Conservation (phyloP, 2,113 vertebrate genomes). For the Dryoscopus gambensis region DNA sequence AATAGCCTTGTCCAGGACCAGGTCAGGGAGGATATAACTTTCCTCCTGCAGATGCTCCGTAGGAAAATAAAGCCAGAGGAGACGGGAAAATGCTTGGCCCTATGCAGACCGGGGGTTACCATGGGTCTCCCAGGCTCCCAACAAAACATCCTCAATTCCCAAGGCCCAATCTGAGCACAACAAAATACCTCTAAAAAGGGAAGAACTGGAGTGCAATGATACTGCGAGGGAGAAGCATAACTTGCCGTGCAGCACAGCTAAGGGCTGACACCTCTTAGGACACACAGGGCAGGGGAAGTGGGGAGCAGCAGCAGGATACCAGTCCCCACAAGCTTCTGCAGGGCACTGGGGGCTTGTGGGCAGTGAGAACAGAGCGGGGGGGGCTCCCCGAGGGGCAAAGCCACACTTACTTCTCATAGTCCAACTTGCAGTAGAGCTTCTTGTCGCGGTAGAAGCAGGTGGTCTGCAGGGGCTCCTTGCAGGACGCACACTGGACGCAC, state of each 20-base stretch:
- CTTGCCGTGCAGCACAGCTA: rapidly evolving
- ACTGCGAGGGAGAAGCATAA: background rate
- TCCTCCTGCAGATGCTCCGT: background rate
- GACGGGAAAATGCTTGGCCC: rapidly evolving
- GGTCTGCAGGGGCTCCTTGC: constrained; percentile 85
- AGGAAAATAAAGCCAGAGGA: background rate
- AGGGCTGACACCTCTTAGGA: background rate
- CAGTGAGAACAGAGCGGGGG: rapidly evolving
- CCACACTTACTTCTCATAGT: constrained; percentile 90
- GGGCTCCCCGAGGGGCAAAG: background rate
- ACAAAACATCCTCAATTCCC: background rate
- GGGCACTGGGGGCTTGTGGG: background rate
- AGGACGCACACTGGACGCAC: constrained; percentile 88
- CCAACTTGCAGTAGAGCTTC: constrained; percentile 92
- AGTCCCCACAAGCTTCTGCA: background rate
- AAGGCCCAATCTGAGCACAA: background rate
- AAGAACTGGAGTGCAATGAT: rapidly evolving
- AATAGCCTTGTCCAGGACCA: rapidly evolving
- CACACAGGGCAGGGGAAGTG: rapidly evolving
- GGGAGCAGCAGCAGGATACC: background rate
- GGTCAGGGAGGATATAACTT: background rate
- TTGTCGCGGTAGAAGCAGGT: constrained; percentile 92
- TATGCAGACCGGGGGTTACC: rapidly evolving
- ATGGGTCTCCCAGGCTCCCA: background rate
- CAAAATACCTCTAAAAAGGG: background rate